Conservation (phyloP, 1,140 invertebrate species). For the Caligus rogercresseyi region DNA sequence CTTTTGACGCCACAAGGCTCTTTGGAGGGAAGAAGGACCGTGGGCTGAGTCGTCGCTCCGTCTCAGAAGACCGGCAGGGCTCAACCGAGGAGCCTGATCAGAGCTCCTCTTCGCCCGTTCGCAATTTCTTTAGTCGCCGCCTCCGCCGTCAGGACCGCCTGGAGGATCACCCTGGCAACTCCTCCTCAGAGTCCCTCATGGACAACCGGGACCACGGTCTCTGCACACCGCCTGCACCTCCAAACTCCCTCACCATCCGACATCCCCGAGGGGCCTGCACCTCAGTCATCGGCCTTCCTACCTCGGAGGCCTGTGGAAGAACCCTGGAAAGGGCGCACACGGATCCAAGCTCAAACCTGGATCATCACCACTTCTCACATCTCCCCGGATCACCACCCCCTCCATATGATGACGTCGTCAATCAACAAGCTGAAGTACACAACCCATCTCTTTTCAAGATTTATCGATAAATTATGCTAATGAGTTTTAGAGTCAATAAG, state of each 20-base stretch:
- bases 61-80: conserved; percentile 8
- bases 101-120: background rate
- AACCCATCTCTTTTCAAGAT: no score
- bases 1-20: conserved; percentile 11
- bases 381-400: conserved; percentile 4
- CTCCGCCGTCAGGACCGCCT: conserved; percentile 4
- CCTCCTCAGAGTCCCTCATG: background rate
- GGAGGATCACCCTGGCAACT: background rate
- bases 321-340: conserved; percentile 5
- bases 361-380: background rate
- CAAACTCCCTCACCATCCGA: background rate
- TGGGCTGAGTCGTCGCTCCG: background rate
- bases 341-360: background rate
- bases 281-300: background rate
- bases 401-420: conserved; percentile 4
- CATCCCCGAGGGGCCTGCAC: background rate
- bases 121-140: background rate
- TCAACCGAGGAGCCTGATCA: background rate
- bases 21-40: conserved; percentile 7
- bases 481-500: no score
- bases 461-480: no score
- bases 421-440: background rate
- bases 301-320: background rate
- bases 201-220: conserved; percentile 8
- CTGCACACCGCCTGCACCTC: conserved; percentile 2